These are phyloP conservation scores for Leucopsar rothschildi DNA, from an alignment of 2,113 vertebrate species.

Conservation along the genomic window DNA sequence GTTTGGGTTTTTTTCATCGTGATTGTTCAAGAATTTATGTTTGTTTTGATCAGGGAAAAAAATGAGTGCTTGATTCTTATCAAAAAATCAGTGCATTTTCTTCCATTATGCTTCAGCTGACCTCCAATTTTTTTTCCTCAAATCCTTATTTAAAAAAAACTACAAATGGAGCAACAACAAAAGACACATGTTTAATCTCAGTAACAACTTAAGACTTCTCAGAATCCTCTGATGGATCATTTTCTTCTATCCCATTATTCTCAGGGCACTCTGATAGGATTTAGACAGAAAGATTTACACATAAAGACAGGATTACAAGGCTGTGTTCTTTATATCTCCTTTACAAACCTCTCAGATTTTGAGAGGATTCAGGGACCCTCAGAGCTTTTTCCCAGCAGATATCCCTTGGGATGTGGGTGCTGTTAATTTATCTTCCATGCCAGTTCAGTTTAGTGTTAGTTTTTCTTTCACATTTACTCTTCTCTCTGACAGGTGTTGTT, in stretches of 20 bases:
- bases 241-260: constrained; percentile 58
- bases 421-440: background rate
- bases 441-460: background rate
- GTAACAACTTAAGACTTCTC: constrained; percentile 6
- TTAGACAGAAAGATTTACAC: constrained; percentile 44
- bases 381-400: background rate
- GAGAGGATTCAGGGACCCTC: constrained; percentile 25
- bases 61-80: background rate
- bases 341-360: constrained; percentile 47
- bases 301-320: constrained; percentile 41
- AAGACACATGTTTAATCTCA: constrained; percentile 13
- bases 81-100: background rate
- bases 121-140: background rate
- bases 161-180: constrained; percentile 22
- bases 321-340: constrained; percentile 32
- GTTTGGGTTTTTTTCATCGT: background rate
- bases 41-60: background rate
- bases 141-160: constrained; percentile 15
- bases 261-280: constrained; percentile 43
- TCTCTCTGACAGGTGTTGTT: constrained; percentile 84
- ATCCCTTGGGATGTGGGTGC: background rate
- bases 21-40: background rate
- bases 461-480: background rate
- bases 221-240: constrained; percentile 30
- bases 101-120: background rate